A percentile compares a stretch with the other conserved stretches of the same genome.
Conservation (phyloP, 2,113 vertebrate species). For the Myotis davidii region DNA sequence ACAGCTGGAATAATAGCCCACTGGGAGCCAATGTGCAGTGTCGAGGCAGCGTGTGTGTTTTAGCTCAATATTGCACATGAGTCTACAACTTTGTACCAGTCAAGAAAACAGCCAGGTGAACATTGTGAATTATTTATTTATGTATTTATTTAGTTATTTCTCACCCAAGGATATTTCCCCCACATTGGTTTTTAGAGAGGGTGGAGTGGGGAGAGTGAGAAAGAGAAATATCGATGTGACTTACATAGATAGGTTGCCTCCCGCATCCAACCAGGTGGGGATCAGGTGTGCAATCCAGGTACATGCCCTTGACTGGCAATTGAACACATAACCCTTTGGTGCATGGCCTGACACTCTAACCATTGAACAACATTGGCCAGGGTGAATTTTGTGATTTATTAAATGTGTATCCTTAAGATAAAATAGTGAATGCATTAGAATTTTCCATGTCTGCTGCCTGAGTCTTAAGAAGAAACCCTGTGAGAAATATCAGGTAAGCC, state of each 20-base stretch:
- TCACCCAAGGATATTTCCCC: no score
- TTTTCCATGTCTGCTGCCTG: constrained; percentile 8
- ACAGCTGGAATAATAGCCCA: not conserved
- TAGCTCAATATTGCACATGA: not conserved
- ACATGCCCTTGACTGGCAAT: no score
- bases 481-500: not conserved
- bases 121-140: constrained; percentile 36
- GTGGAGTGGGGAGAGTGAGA: no score
- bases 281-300: no score
- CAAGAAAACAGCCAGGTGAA: not conserved
- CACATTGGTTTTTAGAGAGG: no score
- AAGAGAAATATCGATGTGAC: no score
- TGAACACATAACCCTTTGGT: no score
- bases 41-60: not conserved
- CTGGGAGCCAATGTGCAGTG: not conserved
- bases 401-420: constrained; percentile 25
- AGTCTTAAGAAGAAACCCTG: not conserved
- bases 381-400: constrained; percentile 36
- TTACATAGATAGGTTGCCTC: no score
- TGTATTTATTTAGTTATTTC: no score
- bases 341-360: no score
- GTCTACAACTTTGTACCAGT: not conserved
- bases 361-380: not conserved
- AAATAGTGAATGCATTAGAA: not conserved
- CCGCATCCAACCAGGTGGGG: no score